Base-by-base conservation (phyloP, 2,888 invertebrate species). In the Hydrotaea cyrtoneurina region DNA sequence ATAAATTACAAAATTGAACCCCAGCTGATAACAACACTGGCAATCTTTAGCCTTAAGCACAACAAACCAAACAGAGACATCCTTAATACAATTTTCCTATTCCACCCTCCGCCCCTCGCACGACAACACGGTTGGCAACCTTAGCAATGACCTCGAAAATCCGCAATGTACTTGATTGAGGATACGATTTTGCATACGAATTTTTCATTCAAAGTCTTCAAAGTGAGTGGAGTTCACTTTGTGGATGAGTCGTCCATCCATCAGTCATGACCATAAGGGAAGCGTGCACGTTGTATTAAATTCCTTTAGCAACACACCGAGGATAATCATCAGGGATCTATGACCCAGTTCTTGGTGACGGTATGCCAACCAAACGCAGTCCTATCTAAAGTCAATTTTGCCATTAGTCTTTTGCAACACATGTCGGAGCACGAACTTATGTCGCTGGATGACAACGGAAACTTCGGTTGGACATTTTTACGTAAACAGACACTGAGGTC, bases 61-160 rank as follows among this genome's bases (percentile, higher is more conserved):
- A 23, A 23, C 3, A 59, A 59, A 26, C 59, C 23, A 19, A 26
- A 10, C 11, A 10, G 39, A 10, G 13, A 39, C 31, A 31, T 4
- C 31, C 39, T 8, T 10, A 3, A 10, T 2, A 15, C 10, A 26
- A 59, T 26, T 59, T 55, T 4, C n/a, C 15, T 4, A 23, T 4
- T 59, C 23, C 21, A 59, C 11, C 59, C 59, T 15, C 4, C 15
- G 1, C 59, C 15, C 3, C 3, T 31, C 2, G 7, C 31, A 31
- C 31, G 2, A 31, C 55, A 11, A 55, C 53, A n/a, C 23, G 59
- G 26, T 26, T 2, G 59, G 59, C 23, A 15, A 31, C 69, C 43
- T 75, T 31, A 55, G 26, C 59, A 75, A 55, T 64, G 80, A 80
- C 80, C 75, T 71, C 50, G n/a, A n/a, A n/a, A 53, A 17, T 43